These are phyloP conservation scores for Drusus annulatus DNA, from an alignment of 1,140 invertebrate genomes.

Conservation along the genomic window DNA sequence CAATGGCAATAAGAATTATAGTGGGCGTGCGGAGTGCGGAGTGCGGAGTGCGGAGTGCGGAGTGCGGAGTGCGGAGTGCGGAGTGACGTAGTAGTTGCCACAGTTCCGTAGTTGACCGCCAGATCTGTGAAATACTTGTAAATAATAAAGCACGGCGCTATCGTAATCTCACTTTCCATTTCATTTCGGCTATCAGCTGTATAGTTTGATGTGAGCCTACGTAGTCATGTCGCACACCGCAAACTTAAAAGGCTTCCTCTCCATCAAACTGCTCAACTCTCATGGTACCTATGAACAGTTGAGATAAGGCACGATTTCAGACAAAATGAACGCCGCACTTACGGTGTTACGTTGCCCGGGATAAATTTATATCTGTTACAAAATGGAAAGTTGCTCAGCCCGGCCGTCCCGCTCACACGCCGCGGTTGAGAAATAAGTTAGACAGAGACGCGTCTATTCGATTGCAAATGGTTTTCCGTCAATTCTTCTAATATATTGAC, in stretches of 20 bases:
- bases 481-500: conserved; percentile 31
- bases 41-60: too few relatives aligned
- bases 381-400: conserved; percentile 56
- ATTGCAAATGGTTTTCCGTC: conserved; percentile 41
- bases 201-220: conserved; percentile 57
- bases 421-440: not conserved
- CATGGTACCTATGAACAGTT: not conserved
- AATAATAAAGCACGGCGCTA: conserved; percentile 38
- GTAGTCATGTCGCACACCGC: conserved; percentile 35
- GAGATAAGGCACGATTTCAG: conserved; percentile 2
- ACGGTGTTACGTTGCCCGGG: conserved; percentile 20
- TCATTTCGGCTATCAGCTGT: conserved; percentile 51
- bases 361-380: conserved; percentile 53
- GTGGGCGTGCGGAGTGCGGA: too few relatives aligned
- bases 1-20: too few relatives aligned
- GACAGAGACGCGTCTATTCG: conserved; percentile 40
- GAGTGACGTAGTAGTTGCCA: too few relatives aligned
- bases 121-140: conserved; percentile 31
- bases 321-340: not conserved
- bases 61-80: too few relatives aligned
- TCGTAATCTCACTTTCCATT: conserved; percentile 57
- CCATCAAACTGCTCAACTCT: not conserved
- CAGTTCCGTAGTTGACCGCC: too few relatives aligned
- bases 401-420: conserved; percentile 43
- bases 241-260: not conserved